Conservation (phyloP, 2,113 vertebrate species). For the Otolemur garnettii region DNA sequence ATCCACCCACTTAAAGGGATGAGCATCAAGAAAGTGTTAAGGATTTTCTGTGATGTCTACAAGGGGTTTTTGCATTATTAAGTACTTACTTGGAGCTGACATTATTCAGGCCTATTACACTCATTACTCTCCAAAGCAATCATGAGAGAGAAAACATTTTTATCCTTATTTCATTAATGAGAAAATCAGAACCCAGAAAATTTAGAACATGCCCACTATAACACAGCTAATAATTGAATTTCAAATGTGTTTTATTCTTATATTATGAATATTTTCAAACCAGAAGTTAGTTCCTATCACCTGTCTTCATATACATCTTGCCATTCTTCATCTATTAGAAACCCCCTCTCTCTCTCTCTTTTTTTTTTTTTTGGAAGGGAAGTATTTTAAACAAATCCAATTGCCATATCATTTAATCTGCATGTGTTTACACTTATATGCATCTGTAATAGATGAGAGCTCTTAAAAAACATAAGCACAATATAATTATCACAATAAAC, state of each 20-base stretch:
- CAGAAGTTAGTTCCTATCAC: neutral
- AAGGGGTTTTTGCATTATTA: neutral
- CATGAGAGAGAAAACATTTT: neutral
- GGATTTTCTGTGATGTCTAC: neutral
- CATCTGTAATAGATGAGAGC: neutral
- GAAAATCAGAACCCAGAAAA: constrained; percentile 42
- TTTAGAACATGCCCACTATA: neutral
- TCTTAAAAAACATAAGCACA: neutral
- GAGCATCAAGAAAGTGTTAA: neutral
- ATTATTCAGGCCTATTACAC: neutral
- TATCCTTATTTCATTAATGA: neutral
- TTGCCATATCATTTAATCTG: neutral
- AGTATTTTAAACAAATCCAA: constrained; percentile 1
- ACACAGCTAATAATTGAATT: neutral
- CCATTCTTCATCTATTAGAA: neutral
- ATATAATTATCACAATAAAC: neutral
- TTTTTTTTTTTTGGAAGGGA: neutral
- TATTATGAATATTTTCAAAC: neutral
- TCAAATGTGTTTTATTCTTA: neutral
- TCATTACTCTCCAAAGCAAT: constrained; percentile 21
- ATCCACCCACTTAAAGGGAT: neutral
- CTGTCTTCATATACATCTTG: neutral
- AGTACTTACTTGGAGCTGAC: neutral
- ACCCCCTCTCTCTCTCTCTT: neutral
- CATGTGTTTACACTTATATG: neutral